A percentile compares a stretch with the other conserved stretches of the same genome.
Evolutionary conservation across 2,888 invertebrate genomes (phyloP).

Genomic region (Blastobasis lacticolella): DNA sequence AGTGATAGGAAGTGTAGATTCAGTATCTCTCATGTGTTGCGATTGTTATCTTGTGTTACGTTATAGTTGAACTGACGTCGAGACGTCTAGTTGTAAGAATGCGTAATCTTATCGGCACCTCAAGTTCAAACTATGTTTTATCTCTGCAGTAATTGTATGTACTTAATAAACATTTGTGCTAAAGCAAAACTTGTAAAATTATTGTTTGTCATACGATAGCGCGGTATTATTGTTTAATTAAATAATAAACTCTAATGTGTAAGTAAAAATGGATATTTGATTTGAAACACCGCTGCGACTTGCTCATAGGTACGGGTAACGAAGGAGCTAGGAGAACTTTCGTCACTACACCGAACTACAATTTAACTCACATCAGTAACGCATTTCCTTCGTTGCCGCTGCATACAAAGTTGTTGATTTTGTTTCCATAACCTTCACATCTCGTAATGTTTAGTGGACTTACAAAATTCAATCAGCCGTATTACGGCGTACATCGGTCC

Average conservation of each 20-base stretch:
- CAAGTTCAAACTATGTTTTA: neutral
- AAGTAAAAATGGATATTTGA: neutral
- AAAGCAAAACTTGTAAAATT: neutral
- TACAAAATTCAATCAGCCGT: neutral
- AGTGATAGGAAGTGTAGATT: neutral
- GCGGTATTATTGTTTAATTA: neutral
- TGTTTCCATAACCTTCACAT: neutral
- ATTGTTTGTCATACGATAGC: neutral
- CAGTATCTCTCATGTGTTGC: neutral
- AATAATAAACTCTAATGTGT: neutral
- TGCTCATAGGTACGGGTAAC: neutral
- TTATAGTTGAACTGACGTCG: neutral
- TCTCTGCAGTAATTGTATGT: neutral
- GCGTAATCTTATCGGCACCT: neutral
- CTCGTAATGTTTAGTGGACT: neutral
- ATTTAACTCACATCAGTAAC: neutral
- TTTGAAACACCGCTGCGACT: neutral
- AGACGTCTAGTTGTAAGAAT: neutral
- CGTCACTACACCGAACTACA: neutral
- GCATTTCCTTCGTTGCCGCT: neutral
- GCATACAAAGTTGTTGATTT: neutral
- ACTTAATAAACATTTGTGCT: neutral
- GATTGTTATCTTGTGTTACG: neutral
- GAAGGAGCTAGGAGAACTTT: neutral
- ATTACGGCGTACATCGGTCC: neutral